Percentiles rank a stretch among this genome's conserved stretches.
phyloP scores from a whole-genome alignment of 2,888 invertebrate genomes.

The Brenthis daphne region DNA sequence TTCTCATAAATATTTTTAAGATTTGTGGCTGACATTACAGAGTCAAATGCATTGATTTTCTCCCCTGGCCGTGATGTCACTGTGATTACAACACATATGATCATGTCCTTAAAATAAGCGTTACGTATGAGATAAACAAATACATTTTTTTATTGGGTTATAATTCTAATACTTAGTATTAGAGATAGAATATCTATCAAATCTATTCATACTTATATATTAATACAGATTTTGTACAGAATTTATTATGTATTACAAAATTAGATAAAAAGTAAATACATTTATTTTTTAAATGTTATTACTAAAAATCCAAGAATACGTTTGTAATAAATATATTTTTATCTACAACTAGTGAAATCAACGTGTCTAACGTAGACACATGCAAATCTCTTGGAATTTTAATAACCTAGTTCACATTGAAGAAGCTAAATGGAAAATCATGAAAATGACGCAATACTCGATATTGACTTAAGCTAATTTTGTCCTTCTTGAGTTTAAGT shows the following conservation, averaged over 20 bases:
- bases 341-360: no score
- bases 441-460: constrained; percentile 16
- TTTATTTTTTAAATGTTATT: no score
- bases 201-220: no score
- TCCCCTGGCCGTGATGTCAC: constrained; percentile 35
- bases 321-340: no score
- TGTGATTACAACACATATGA: constrained; percentile 13
- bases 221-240: no score
- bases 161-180: no score
- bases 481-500: constrained; percentile 10
- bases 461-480: constrained; percentile 1
- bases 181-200: no score
- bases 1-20: constrained; percentile 37
- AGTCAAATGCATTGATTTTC: constrained; percentile 29
- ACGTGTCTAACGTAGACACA: background rate
- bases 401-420: constrained; percentile 3
- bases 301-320: no score
- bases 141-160: no score
- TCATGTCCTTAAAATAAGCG: background rate
- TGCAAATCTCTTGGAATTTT: background rate
- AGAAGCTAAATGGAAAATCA: constrained; percentile 19
- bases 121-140: background rate
- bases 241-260: no score
- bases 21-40: constrained; percentile 31
- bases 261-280: no score